Evolutionary conservation across 2,113 vertebrate genomes (phyloP).

Genomic region (Ptychochromis oligacanthus): DNA sequence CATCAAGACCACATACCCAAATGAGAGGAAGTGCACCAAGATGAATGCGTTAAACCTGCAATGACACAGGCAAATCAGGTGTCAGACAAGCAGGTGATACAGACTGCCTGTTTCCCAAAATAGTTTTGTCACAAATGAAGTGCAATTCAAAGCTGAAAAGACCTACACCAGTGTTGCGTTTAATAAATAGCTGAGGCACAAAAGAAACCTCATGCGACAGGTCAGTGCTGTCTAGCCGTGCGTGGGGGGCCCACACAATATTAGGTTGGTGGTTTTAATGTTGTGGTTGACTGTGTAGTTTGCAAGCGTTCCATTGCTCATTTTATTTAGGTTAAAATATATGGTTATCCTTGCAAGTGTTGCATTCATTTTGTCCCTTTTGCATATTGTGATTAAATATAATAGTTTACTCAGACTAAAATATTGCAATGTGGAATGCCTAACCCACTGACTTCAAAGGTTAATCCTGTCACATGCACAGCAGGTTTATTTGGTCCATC

Average conservation of each 20-base stretch:
- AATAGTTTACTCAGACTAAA: not conserved
- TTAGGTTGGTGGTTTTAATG: not conserved
- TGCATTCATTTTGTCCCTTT: not conserved
- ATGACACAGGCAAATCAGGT: not conserved
- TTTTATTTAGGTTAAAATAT: not conserved
- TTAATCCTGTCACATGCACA: conserved; percentile 27
- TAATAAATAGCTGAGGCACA: not conserved
- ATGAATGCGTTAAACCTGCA: accelerated
- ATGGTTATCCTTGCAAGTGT: not conserved
- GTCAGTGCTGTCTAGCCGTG: not conserved
- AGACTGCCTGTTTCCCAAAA: not conserved
- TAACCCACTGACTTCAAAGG: not conserved
- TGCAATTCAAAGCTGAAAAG: not conserved
- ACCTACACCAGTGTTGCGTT: not conserved
- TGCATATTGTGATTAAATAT: not conserved
- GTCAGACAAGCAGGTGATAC: not conserved
- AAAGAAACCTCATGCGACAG: not conserved
- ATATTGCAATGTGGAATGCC: not conserved
- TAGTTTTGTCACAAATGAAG: not conserved
- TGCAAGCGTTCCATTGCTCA: not conserved
- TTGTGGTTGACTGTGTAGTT: not conserved
- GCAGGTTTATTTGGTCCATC: conserved; percentile 20
- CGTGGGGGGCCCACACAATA: not conserved
- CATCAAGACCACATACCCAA: not conserved
- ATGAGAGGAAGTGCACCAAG: not conserved